Evolutionary conservation across 92 coral and sea anemone species (phyloP).

Genomic region (Phymanthus crucifer): DNA sequence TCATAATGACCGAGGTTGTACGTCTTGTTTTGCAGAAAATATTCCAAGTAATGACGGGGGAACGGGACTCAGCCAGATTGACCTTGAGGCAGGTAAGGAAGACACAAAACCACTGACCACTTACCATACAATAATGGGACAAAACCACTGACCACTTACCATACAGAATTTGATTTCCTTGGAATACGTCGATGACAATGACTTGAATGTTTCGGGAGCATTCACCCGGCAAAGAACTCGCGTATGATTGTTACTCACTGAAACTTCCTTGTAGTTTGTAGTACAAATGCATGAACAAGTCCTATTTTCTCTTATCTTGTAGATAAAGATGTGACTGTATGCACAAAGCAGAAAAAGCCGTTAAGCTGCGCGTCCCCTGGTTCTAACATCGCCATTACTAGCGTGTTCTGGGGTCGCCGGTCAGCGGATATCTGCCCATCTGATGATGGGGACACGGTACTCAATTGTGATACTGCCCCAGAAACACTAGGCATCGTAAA

Average conservation of each 20-base stretch:
- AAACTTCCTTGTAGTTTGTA: too few species aligned
- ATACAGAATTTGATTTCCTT: too few species aligned
- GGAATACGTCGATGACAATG: too few species aligned
- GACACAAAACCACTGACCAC: too few species aligned
- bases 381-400: constrained; percentile 88
- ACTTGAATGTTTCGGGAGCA: too few species aligned
- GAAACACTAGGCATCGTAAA: constrained; percentile 97
- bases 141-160: too few species aligned
- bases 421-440: constrained; percentile 86
- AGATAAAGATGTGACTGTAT: constrained; percentile 85
- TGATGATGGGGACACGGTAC: constrained; percentile 92
- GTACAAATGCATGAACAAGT: too few species aligned
- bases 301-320: constrained; percentile 6
- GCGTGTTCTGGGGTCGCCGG: constrained; percentile 96
- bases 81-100: constrained; percentile 83
- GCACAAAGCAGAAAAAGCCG: constrained; percentile 92
- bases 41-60: constrained; percentile 71
- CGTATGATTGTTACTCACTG: too few species aligned
- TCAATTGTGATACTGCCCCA: constrained; percentile 89
- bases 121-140: too few species aligned
- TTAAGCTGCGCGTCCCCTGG: constrained; percentile 97
- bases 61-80: constrained; percentile 90
- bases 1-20: neutral
- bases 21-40: constrained; percentile 28
- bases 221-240: too few species aligned